Evolutionary conservation across 2,888 invertebrate species (phyloP).

Genomic region (Noctua pronuba): DNA sequence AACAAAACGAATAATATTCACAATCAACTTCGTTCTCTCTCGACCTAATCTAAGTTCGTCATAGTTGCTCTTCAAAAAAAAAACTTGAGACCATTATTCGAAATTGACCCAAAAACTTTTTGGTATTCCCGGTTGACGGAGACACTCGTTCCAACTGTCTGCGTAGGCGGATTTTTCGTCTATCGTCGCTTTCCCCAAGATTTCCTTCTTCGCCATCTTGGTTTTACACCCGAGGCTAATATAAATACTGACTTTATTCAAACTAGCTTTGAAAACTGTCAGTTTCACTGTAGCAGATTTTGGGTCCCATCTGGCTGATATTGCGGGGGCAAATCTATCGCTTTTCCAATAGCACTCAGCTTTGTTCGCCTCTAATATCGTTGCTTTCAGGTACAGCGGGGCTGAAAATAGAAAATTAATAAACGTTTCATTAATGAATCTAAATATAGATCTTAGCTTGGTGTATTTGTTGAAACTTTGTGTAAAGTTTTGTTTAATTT

Average conservation of each 20-base stretch:
- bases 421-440: slow-evolving; percentile 15
- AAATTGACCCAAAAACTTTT: slow-evolving; percentile 91
- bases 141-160: slow-evolving; percentile 92
- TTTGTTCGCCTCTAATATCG: slow-evolving; percentile 92
- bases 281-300: slow-evolving; percentile 92
- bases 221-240: slow-evolving; percentile 92
- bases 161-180: slow-evolving; percentile 90
- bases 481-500: slow-evolving; percentile 25
- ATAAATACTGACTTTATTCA: slow-evolving; percentile 92
- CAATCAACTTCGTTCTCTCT: slow-evolving; percentile 45
- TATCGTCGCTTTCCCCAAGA: slow-evolving; percentile 92
- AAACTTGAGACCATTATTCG: slow-evolving; percentile 76
- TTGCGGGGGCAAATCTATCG: slow-evolving; percentile 93
- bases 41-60: slow-evolving; percentile 58
- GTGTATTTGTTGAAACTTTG: not conserved
- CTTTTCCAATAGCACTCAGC: slow-evolving; percentile 93
- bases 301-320: slow-evolving; percentile 94
- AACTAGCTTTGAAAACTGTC: slow-evolving; percentile 91
- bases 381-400: slow-evolving; percentile 94
- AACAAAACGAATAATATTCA: slow-evolving; percentile 50
- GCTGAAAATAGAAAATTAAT: slow-evolving; percentile 83
- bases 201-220: slow-evolving; percentile 92
- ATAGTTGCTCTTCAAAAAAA: slow-evolving; percentile 59
- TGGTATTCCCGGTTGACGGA: slow-evolving; percentile 89
- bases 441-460: slow-evolving; percentile 14